phyloP scores from a whole-genome alignment of 30 jellyfish, hydroid and myxozoan species.

The Hydractinia echinata region DNA sequence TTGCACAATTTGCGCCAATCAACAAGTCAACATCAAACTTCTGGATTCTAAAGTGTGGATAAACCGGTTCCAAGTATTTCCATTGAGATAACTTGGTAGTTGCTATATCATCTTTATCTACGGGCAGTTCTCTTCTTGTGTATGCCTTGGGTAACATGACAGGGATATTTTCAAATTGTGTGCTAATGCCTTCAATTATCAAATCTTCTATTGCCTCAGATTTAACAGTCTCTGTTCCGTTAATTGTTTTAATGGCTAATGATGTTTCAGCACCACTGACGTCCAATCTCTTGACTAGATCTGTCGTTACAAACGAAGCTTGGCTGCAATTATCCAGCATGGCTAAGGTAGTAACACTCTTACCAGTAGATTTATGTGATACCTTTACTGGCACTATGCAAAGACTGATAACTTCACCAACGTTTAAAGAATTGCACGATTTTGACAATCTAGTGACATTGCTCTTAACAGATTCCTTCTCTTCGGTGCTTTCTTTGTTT shows the following conservation, averaged over 20 bases:
- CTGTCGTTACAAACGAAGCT: constrained; percentile 30
- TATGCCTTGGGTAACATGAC: constrained; percentile 21
- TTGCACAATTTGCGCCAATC: constrained; percentile 20
- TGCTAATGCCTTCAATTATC: not conserved
- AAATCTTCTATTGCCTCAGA: not conserved
- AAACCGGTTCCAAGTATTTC: constrained; percentile 9
- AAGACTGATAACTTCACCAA: constrained; percentile 33
- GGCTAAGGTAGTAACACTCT: not conserved
- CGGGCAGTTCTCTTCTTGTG: constrained; percentile 22
- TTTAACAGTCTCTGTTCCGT: not conserved
- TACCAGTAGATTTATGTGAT: not conserved
- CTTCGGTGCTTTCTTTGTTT: not conserved
- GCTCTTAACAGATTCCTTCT: constrained; percentile 1
- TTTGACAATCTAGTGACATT: too few species aligned
- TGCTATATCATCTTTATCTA: constrained; percentile 21
- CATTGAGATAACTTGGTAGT: constrained; percentile 12
- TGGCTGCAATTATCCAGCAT: constrained; percentile 43
- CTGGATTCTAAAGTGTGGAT: constrained; percentile 1
- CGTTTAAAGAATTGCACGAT: too few species aligned
- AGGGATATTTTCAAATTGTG: not conserved
- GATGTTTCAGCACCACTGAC: not conserved
- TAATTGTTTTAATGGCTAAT: constrained; percentile 16
- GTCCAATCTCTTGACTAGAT: constrained; percentile 9
- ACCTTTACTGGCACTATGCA: constrained; percentile 35
- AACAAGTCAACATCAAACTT: constrained; percentile 5